These are phyloP conservation scores for Mormoops blainvillei DNA, from an alignment of 2,113 vertebrate species.

Conservation along the genomic window DNA sequence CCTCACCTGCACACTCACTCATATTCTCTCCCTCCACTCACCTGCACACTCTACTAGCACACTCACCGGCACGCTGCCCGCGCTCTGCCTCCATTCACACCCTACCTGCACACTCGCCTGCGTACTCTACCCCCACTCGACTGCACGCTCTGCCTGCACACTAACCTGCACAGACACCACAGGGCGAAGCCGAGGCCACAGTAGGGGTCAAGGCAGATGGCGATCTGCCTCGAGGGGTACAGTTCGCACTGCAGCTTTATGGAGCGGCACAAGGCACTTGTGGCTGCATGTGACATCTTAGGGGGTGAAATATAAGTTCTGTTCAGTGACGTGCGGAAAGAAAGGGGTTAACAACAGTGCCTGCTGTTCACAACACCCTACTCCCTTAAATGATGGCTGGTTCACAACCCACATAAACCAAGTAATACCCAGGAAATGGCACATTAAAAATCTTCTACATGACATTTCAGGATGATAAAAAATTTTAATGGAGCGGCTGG, in stretches of 20 bases:
- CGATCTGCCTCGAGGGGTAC: slow-evolving; percentile 95
- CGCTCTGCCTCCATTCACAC: slow-evolving; percentile 67
- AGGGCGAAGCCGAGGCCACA: slow-evolving; percentile 97
- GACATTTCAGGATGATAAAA: not conserved
- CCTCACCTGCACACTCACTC: not conserved
- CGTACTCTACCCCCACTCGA: slow-evolving; percentile 66
- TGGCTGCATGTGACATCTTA: slow-evolving; percentile 96
- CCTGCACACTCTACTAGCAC: not conserved
- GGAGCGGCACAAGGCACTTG: slow-evolving; percentile 96
- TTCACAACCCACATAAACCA: not conserved
- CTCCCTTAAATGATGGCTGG: not conserved
- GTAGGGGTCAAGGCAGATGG: slow-evolving; percentile 97
- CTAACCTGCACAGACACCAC: slow-evolving; percentile 97
- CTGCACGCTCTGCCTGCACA: slow-evolving; percentile 80
- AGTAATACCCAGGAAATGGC: fast-evolving
- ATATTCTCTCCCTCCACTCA: not conserved
- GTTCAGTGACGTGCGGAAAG: not conserved
- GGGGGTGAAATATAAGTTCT: not conserved
- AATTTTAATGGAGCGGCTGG: not conserved
- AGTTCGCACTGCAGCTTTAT: slow-evolving; percentile 98
- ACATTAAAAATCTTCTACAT: not conserved
- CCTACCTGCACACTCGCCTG: slow-evolving; percentile 82
- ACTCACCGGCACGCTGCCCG: not conserved
- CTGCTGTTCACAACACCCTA: too few species aligned
- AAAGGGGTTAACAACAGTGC: not conserved